Base-by-base conservation (phyloP, 2,113 vertebrate genomes). In the Phrynosoma platyrhinos region DNA sequence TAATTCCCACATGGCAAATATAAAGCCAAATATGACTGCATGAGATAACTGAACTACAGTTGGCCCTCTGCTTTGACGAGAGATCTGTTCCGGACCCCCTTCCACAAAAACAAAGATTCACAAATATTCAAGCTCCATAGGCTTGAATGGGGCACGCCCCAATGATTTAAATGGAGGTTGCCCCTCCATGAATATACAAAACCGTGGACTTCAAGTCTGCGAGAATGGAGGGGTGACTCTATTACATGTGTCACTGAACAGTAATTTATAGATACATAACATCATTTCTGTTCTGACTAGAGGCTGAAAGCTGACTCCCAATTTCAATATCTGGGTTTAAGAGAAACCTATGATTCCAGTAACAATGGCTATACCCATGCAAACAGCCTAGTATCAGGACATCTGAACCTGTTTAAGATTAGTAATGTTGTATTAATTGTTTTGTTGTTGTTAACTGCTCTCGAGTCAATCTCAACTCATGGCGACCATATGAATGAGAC, bases 181-280 rank as follows among this genome's bases (percentile, higher is more conserved):
- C 36, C 36, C 36, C 36, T 36, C 36, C 36, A 2, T 36, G 36
- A 36, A 36, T 36, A 36, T 36, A 36, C 36, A 36, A 36, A 36
- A 36, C 36, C 36, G 36, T 36, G 36, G 36, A 36, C 36, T 36
- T 36, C 36, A 36, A 36, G 36, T 36, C 36, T 36, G 36, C 36
- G 2, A 36, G 36, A 36, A 36, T 2, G 36, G 36, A 36, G 36
- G 36, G 36, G 36, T 36, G 36, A 36, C 36, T 36, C 1, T 58
- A 86, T 40, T 87, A 64, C 53, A 86, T 47, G 0, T 87, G 79
- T 85, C 90, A 90, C 85, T 47, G 78, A 84, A 89, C 84, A 93
- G 58, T 77, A 91, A 94, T 20, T 94, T 78, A 92, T 52, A 79
- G 91, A 92, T 12, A 55, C 85, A 90, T 91, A 91, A 89, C 92